Evolutionary conservation across 53 echinoderm and acorn worm genomes (phyloP), one percentile per base, ranked within the genome.

Genomic region (Temnopleurus reevesii): DNA sequence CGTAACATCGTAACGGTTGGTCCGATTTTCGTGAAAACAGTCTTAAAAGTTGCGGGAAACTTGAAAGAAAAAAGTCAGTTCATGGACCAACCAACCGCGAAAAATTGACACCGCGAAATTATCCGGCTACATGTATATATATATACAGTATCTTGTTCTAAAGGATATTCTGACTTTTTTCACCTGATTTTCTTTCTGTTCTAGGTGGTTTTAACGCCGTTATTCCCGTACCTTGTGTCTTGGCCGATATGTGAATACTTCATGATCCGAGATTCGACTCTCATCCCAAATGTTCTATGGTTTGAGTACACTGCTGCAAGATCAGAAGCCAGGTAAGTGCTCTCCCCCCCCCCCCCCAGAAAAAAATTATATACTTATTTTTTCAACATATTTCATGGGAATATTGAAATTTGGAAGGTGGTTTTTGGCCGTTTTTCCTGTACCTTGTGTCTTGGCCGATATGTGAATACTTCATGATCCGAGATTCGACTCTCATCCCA

Each of bases 251-350:
- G 92, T 83, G 97, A 97, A 83, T 94, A 81, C 61, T 90, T 97
- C 31, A 83, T 97, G 89, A 90, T 97, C 34, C 83, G 97, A 65
- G 97, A 97, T 58, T 97, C 97, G 12, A 93, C 97, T 9, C 86
- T 97, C 63, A 97, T 97, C 89, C 97, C 97, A 15, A 97, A 97
- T 58, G 95, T 97, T 23, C 86, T 97, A 36, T 97, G 97, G 97
- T 97, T 97, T 91, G 97, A 97, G 60, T 97, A 97, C 59, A 97
- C 97, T 81, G 92, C 94, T 29, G 95, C 95, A 43, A 91, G 97
- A 77, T 93, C 95, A 85, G 97, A 97, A 86, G 97, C 96, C 31
- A 95, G 96, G 96, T 95, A 53, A 89, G 57, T 38, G 4, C n/a
- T 71, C 34, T 71, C n/a, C 36, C 3, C 36, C 9, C 15, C 1